Evolutionary conservation across 2,113 vertebrate species (phyloP).

Genomic region (Ageneiosus marmoratus): DNA sequence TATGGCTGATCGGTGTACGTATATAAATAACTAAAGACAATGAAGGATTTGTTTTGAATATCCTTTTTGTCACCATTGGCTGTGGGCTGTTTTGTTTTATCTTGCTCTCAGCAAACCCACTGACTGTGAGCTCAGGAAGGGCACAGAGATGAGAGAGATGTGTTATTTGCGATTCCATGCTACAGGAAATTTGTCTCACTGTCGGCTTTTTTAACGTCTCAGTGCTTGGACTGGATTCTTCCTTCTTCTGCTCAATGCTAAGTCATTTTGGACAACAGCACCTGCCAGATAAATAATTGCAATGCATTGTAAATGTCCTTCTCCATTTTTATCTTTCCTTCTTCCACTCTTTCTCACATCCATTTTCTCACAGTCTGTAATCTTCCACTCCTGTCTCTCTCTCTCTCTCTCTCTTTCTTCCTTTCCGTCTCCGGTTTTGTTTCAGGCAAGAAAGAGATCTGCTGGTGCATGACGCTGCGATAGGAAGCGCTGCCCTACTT

Average conservation of each 20-base stretch:
- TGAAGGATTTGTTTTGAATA: background rate
- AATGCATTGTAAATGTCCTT: background rate
- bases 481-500: constrained; percentile 45
- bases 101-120: background rate
- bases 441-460: constrained; percentile 17
- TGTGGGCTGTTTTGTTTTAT: background rate
- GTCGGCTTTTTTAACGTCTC: background rate
- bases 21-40: background rate
- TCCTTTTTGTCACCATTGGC: background rate
- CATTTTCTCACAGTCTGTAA: background rate
- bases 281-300: background rate
- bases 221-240: no score
- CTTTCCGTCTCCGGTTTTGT: background rate
- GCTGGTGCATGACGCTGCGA: background rate
- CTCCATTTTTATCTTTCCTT: background rate
- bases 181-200: background rate
- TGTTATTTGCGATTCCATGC: no score
- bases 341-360: background rate
- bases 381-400: background rate
- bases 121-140: background rate
- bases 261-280: background rate
- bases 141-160: background rate
- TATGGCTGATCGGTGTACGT: no score
- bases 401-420: background rate
- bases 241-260: no score